These are phyloP conservation scores for Brachynemurus nebulosus DNA, from an alignment of 2,888 invertebrate genomes.

Conservation along the genomic window DNA sequence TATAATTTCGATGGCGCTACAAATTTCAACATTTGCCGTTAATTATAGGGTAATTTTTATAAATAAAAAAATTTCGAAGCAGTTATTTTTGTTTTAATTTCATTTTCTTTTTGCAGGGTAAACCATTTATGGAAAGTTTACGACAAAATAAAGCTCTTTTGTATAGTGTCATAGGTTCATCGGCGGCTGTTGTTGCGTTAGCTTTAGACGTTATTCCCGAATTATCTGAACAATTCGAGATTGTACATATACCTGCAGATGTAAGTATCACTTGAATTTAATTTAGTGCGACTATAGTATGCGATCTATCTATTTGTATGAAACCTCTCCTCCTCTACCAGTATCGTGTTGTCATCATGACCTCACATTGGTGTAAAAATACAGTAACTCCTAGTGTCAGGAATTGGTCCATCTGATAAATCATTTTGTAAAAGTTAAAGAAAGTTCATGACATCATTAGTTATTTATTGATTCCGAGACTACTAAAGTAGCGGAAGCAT, in stretches of 20 bases:
- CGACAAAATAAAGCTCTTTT: constrained; percentile 82
- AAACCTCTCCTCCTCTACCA: no score
- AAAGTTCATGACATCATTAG: no score
- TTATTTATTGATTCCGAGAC: no score
- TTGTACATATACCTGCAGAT: constrained; percentile 84
- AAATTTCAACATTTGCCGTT: constrained; percentile 96
- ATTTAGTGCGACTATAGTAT: no score
- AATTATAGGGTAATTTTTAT: constrained; percentile 76
- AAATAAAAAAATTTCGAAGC: not conserved
- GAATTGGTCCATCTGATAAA: no score
- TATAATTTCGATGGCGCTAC: constrained; percentile 92
- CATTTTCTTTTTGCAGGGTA: constrained; percentile 52
- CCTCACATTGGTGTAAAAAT: no score
- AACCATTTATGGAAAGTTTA: constrained; percentile 97
- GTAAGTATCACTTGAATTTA: constrained; percentile 41
- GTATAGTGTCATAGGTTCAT: constrained; percentile 78
- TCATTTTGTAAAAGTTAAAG: no score
- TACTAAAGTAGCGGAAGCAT: no score
- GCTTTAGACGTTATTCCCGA: constrained; percentile 78
- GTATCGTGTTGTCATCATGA: no score
- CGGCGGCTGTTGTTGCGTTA: constrained; percentile 66
- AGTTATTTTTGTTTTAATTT: constrained; percentile 10
- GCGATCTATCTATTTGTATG: no score
- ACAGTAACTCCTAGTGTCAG: no score
- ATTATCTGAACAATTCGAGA: constrained; percentile 80